These are phyloP conservation scores for Seira ritae DNA, from an alignment of 2,888 invertebrate genomes.

Conservation along the genomic window DNA sequence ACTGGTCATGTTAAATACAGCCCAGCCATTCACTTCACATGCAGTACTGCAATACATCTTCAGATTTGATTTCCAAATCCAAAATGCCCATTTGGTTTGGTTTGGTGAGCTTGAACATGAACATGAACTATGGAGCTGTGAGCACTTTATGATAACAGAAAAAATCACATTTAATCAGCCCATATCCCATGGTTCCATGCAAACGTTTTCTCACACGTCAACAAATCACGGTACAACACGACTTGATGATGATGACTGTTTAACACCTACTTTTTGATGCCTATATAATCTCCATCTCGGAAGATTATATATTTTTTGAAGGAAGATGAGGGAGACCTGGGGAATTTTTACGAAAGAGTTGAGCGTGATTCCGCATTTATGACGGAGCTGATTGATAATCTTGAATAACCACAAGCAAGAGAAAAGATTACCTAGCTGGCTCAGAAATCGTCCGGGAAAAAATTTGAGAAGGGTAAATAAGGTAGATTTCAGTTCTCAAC, in stretches of 20 bases:
- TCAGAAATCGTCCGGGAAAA: too few relatives aligned
- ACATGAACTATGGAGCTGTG: too few relatives aligned
- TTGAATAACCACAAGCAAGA: too few relatives aligned
- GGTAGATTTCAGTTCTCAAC: too few relatives aligned
- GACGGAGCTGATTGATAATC: conserved; percentile 20
- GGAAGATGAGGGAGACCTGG: neutral
- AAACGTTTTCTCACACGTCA: neutral
- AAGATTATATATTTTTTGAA: neutral
- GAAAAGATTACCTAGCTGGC: too few relatives aligned
- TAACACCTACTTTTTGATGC: neutral
- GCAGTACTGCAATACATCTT: too few relatives aligned
- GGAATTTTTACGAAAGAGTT: neutral
- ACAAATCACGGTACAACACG: neutral
- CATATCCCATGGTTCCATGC: neutral
- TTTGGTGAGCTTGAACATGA: too few relatives aligned
- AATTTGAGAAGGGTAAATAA: too few relatives aligned
- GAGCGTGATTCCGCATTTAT: conserved; percentile 25
- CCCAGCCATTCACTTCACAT: neutral
- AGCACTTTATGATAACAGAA: neutral
- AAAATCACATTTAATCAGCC: too few relatives aligned
- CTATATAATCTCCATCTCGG: neutral
- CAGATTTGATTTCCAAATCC: neutral
- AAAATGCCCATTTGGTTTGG: neutral
- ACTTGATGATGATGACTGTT: neutral
- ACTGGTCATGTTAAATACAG: neutral